phyloP scores from a whole-genome alignment of 1,140 invertebrate species.

The Samia ricini region DNA sequence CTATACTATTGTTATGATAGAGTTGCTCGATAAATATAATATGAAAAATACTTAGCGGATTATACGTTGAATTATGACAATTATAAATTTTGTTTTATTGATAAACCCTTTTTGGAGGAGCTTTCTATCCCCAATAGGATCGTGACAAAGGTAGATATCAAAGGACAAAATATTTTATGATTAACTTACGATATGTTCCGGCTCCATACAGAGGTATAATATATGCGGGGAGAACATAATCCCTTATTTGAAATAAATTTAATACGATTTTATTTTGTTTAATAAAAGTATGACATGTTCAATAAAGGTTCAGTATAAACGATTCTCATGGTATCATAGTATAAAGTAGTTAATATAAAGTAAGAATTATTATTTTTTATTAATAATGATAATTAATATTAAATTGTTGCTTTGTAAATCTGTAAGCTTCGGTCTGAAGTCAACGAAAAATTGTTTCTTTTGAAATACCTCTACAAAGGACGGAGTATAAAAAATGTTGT shows the following conservation, averaged over 20 bases:
- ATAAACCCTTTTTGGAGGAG: constrained; percentile 24
- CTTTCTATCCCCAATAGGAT: constrained; percentile 18
- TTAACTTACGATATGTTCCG: not conserved
- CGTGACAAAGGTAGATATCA: constrained; percentile 32
- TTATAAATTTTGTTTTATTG: constrained; percentile 33
- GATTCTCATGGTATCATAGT: no score
- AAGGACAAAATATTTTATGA: constrained; percentile 19
- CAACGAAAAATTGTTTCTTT: no score
- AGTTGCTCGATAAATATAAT: constrained; percentile 12
- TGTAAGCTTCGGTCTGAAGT: no score
- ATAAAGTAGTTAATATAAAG: no score
- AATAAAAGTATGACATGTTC: not conserved
- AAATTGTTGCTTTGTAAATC: no score
- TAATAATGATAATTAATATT: no score
- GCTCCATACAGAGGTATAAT: not conserved
- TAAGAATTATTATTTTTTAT: no score
- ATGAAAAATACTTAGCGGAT: constrained; percentile 7
- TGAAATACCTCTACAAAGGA: no score
- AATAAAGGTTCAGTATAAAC: not conserved
- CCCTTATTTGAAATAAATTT: not conserved
- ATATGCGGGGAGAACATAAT: not conserved
- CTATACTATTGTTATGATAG: constrained; percentile 13
- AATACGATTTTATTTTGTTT: not conserved
- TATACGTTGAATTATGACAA: constrained; percentile 27
- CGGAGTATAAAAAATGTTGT: no score